Base-by-base conservation (phyloP, 92 coral and sea anemone species). In the Phenganax marumi region DNA sequence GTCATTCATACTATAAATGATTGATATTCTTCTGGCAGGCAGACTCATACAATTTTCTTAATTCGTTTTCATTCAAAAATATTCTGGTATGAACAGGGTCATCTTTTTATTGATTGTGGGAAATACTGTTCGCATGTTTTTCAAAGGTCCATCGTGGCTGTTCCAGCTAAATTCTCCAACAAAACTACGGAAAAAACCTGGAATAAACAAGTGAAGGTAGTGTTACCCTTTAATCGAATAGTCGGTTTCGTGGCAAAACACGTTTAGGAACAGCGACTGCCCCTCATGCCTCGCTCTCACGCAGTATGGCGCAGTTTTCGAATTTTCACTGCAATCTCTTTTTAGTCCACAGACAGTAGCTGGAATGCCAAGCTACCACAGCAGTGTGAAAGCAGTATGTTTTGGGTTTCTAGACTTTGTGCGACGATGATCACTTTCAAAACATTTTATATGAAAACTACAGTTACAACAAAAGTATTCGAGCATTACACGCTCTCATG, bases 401-500 rank as follows among this genome's bases (percentile, higher is more conserved):
- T 70, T 79, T 39, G 61, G n/a, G 57, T 60, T 83, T 79, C 1
- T 22, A 93, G 97, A 78, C 80, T 7, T 84, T 95, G 64, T 85
- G 91, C 51, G 84, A 82, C 72, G 85, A 88, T 58, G 79, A 80
- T 56, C 75, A 77, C 52, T 81, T 91, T 0, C 86, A 71, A 81
- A 91, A 91, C 63, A 90, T 89, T n/a, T 81, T 95, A 14, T 87
- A 83, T 24, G 82, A 89, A 48, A 90, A 92, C 79, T 95, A 88
- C 76, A 71, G 78, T 53, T 57, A 91, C 57, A 89, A 86, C 33
- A 95, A 95, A 81, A 97, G 91, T 69, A 77, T 95, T 33, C 72
- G 95, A 75, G 89, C 90, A 39, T 87, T 95, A 14, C 98, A 95
- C 69, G 87, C 79, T 18, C 86, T 95, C 12, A 89, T 95, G 88